Evolutionary conservation across 1,140 invertebrate genomes (phyloP), one percentile per base, ranked within the genome.

Genomic region (Bombus pyrosoma): DNA sequence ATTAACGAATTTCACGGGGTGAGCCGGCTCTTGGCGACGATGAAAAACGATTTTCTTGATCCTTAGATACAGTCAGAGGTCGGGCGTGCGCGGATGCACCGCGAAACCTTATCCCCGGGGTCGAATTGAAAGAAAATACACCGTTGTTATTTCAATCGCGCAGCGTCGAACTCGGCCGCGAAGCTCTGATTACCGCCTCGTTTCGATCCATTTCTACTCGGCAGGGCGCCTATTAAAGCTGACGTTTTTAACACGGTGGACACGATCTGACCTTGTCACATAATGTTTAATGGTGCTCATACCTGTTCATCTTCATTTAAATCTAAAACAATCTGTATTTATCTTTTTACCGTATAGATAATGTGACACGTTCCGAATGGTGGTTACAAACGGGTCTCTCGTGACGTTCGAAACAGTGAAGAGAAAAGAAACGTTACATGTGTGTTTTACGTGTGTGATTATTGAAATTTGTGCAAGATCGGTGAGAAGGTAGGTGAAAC

Each of bases 51-150:
- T 86, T 75, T 86, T 32, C 81, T 86, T 66, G 80, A 83, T 90
- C 88, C 89, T 86, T 77, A 69, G 85, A 62, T 81, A 39, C 32
- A 86, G 73, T 85, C 78, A 73, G 71, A 86, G 76, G 34, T 77
- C 57, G 75, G 9, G 39, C 87, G 77, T 43, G 74, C 74, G 47
- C 47, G 22, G 22, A 34, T 15, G 34, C 74, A n/a, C 47, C 76
- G 53, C 81, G 85, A 90, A 89, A 90, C 81, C 88, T 80, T 87
- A 83, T 87, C 78, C 76, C 37, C 32, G 12, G 34, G 88, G 79
- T 91, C 87, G 90, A 92, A 95, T 95, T 93, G 93, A 94, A 95
- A 94, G 93, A 95, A 95, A 95, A 95, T 94, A 95, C 88, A 83
- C 64, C 69, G 84, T 86, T 91, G 93, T 94, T 95, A 94, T 95